A percentile compares a stretch with the other conserved stretches of the same genome.
phyloP scores from a whole-genome alignment of 2,797 vertebrate genomes.

The Sarcoramphus papa region DNA sequence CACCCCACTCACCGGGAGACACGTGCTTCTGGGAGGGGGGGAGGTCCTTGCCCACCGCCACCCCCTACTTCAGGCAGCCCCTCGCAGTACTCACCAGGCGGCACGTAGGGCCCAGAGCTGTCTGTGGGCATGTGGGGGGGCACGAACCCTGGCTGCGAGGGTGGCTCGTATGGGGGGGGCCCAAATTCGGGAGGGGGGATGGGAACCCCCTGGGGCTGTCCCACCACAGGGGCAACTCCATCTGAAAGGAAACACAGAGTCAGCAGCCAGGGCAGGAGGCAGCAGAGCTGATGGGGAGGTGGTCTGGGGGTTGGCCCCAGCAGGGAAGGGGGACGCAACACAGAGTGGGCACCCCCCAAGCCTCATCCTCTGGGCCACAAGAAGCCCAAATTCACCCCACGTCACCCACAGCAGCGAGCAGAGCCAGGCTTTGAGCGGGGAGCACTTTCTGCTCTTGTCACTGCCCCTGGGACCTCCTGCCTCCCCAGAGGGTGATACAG shows the following conservation, averaged over 20 bases:
- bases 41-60: fast-evolving
- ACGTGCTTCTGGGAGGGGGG: fast-evolving
- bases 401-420: background rate
- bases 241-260: conserved; percentile 47
- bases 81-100: conserved; percentile 60
- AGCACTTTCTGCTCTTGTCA: background rate
- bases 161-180: conserved; percentile 90
- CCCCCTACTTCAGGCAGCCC: fast-evolving
- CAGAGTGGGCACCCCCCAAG: fast-evolving
- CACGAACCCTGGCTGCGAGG: conserved; percentile 82
- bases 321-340: background rate
- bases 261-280: background rate
- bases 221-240: conserved; percentile 71
- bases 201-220: conserved; percentile 80
- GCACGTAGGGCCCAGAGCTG: conserved; percentile 72
- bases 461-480: background rate
- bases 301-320: background rate
- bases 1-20: too few relatives aligned
- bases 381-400: background rate
- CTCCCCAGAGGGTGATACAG: fast-evolving
- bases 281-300: background rate
- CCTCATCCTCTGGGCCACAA: background rate
- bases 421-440: background rate
- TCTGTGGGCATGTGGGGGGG: conserved; percentile 87
- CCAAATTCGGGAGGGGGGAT: conserved; percentile 88